These are phyloP conservation scores for Pelmatolapia mariae DNA, from an alignment of 2,113 vertebrate genomes.

Conservation along the genomic window DNA sequence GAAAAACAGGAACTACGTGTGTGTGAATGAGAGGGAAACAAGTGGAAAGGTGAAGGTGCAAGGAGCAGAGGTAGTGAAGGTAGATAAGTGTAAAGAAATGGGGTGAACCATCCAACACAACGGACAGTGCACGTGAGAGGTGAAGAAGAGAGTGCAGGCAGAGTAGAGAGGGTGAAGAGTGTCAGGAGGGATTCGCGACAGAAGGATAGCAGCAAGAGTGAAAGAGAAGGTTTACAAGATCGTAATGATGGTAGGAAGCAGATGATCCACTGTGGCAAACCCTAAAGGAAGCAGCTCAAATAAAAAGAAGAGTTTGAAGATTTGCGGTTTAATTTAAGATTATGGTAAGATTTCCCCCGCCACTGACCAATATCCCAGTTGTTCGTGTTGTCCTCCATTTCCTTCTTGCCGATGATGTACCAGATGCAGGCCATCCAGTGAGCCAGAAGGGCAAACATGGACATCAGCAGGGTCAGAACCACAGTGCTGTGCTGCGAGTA, in stretches of 20 bases:
- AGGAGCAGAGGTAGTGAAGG: not conserved
- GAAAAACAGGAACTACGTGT: not conserved
- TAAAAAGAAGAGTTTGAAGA: not conserved
- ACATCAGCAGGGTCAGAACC: constrained; percentile 95
- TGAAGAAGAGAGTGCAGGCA: not conserved
- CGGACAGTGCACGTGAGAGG: not conserved
- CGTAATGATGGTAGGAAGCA: not conserved
- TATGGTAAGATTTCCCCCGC: not conserved
- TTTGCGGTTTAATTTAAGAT: not conserved
- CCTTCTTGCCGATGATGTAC: constrained; percentile 97
- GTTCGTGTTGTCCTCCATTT: constrained; percentile 89
- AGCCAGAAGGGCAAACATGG: constrained; percentile 95
- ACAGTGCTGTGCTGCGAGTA: constrained; percentile 97
- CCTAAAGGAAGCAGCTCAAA: not conserved
- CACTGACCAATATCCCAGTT: constrained; percentile 95
- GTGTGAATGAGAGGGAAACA: not conserved
- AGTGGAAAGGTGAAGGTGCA: not conserved
- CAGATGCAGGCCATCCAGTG: constrained; percentile 99
- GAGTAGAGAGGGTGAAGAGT: not conserved
- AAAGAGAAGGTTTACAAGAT: not conserved
- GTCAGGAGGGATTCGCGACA: not conserved
- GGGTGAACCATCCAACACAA: not conserved
- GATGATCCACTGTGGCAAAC: not conserved
- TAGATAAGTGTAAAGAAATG: not conserved
- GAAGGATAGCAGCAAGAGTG: not conserved